Base-by-base conservation (phyloP, 2,113 vertebrate species). In the Psittacula cyanocephala region DNA sequence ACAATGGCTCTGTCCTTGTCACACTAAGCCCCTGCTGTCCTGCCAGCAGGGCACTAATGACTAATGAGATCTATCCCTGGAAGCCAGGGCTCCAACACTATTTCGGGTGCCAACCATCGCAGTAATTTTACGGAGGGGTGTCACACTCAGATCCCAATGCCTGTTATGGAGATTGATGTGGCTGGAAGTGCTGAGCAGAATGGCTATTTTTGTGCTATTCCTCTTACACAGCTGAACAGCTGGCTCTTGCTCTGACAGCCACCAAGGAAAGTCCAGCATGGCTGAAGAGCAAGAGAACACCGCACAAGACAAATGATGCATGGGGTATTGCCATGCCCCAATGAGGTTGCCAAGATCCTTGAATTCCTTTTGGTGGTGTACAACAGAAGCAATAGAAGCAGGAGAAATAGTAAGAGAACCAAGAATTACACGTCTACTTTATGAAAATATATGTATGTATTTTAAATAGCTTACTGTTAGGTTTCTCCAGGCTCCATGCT, bases 121-220 rank as follows among this genome's bases (percentile, higher is more conserved):
- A 83, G 91, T n/a, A 77, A 35, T 94, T 87, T 63, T 52, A 52
- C 7, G 47, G 55, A 80, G 39, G 37, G 44, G 60, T 81, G 80
- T 93, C 81, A 72, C 4, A 1, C 59, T 55, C 57, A 39, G 78
- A 41, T 50, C 59, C 33, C 35, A 28, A 2, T 49, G 64, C 78
- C 82, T 88, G 81, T 88, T 95, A 89, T 18, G 52, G 82, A 87
- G 91, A 78, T 95, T 69, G 72, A 87, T 53, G 74, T 57, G 95
- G 75, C 87, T 95, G 75, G 28, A 50, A 86, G 79, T 41, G 84
- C 41, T 83, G 72, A 90, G 72, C 64, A 84, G 65, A n/a, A 81
- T 1, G 4, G 49, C 75, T 95, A 49, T 95, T 94, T 91, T 71
- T 78, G 76, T 89, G 41, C 71, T 39, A 60, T 59, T 86, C 6